Conservation (phyloP, 2,888 invertebrate genomes). For the Teinopalpus imperialis region DNA sequence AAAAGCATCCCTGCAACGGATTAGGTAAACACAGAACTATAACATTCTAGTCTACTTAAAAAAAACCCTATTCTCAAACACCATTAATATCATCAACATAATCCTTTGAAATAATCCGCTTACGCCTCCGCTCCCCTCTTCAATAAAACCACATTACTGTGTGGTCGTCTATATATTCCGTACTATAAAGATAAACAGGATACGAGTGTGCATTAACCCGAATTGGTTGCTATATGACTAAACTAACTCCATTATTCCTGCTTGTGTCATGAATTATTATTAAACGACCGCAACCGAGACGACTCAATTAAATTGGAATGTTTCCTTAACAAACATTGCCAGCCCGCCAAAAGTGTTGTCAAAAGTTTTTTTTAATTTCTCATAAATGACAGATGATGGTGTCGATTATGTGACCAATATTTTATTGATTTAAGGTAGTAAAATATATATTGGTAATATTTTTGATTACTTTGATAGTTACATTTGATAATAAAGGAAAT, state of each 20-base stretch:
- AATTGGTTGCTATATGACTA: slow-evolving; percentile 32
- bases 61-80: no score
- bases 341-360: slow-evolving; percentile 1
- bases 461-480: no score
- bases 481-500: no score
- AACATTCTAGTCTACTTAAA: no score
- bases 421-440: no score
- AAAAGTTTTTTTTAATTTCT: slow-evolving; percentile 1
- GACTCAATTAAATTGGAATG: slow-evolving; percentile 12
- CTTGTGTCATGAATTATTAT: slow-evolving; percentile 20
- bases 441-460: no score
- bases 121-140: slow-evolving; percentile 4
- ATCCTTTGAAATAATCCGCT: no score
- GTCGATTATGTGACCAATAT: no score
- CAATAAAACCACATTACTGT: background rate
- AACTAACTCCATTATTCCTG: slow-evolving; percentile 26
- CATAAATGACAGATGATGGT: no score
- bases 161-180: slow-evolving; percentile 10
- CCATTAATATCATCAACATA: no score
- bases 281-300: slow-evolving; percentile 11
- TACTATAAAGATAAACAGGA: slow-evolving; percentile 34
- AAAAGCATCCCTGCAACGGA: no score
- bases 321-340: slow-evolving; percentile 5
- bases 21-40: no score
- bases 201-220: slow-evolving; percentile 34